These are phyloP conservation scores for Dendropsophus ebraccatus DNA, from an alignment of 2,113 vertebrate genomes.

Conservation along the genomic window DNA sequence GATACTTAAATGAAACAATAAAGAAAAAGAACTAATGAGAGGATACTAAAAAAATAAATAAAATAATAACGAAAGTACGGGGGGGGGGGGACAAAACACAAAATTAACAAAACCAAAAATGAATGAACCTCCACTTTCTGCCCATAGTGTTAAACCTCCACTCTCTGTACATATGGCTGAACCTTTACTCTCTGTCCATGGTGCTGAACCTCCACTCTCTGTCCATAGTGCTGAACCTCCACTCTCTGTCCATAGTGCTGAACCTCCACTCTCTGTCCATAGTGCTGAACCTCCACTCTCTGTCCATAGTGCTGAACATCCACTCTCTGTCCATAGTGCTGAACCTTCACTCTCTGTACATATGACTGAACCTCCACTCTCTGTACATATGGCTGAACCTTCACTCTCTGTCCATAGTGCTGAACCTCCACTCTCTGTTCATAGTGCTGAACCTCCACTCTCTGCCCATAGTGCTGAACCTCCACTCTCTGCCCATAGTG, in stretches of 20 bases:
- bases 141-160: neutral
- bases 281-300: too few species aligned
- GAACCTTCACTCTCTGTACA: neutral
- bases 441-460: neutral
- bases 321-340: neutral
- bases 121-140: neutral
- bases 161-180: neutral
- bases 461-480: neutral
- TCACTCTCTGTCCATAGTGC: neutral
- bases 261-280: neutral
- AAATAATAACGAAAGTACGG: too few species aligned
- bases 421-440: too few species aligned
- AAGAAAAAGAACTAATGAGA: too few species aligned
- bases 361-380: neutral
- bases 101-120: too few species aligned
- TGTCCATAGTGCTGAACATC: neutral
- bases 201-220: neutral
- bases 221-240: too few species aligned
- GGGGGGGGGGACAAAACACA: too few species aligned
- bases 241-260: neutral
- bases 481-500: neutral
- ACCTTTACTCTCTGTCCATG: too few species aligned
- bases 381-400: neutral
- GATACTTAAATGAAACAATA: too few species aligned
- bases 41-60: too few species aligned